Conservation (phyloP, 1,140 invertebrate species). For the Trachymyrmex cornetzi region DNA sequence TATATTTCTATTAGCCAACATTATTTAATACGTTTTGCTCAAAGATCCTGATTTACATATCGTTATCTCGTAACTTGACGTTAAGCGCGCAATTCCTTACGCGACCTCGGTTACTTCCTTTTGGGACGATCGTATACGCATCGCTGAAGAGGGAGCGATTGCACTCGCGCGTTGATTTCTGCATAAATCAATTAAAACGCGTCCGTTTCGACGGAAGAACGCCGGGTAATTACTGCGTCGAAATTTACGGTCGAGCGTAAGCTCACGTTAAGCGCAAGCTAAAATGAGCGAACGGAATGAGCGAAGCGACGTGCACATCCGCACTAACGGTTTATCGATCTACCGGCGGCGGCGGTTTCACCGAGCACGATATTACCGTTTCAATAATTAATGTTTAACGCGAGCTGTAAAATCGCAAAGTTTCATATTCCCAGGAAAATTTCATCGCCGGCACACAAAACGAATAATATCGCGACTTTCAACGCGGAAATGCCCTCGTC, state of each 20-base stretch:
- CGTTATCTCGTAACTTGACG: neutral
- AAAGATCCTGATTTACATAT: neutral
- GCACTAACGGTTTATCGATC: slow-evolving; percentile 46
- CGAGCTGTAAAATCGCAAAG: slow-evolving; percentile 18
- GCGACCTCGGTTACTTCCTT: neutral
- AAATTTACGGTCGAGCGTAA: slow-evolving; percentile 22
- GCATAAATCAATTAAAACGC: slow-evolving; percentile 26
- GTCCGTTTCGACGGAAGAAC: slow-evolving; percentile 20
- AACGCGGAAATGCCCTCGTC: neutral
- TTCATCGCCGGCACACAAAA: neutral
- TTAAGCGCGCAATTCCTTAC: neutral
- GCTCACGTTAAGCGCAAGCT: slow-evolving; percentile 38
- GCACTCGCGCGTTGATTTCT: neutral
- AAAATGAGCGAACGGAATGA: slow-evolving; percentile 36
- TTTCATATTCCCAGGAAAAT: slow-evolving; percentile 40
- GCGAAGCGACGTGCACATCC: slow-evolving; percentile 20
- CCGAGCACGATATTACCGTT: slow-evolving; percentile 27
- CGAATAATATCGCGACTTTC: slow-evolving; percentile 22
- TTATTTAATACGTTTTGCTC: slow-evolving; percentile 10
- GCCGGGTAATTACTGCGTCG: slow-evolving; percentile 19
- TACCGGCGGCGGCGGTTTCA: slow-evolving; percentile 10
- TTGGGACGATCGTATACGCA: neutral
- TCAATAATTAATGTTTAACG: slow-evolving; percentile 52
- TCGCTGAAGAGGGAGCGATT: neutral
- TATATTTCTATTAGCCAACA: slow-evolving; percentile 52